Conservation (phyloP, 1,140 invertebrate species). For the Stratiolaelaps scimitus region DNA sequence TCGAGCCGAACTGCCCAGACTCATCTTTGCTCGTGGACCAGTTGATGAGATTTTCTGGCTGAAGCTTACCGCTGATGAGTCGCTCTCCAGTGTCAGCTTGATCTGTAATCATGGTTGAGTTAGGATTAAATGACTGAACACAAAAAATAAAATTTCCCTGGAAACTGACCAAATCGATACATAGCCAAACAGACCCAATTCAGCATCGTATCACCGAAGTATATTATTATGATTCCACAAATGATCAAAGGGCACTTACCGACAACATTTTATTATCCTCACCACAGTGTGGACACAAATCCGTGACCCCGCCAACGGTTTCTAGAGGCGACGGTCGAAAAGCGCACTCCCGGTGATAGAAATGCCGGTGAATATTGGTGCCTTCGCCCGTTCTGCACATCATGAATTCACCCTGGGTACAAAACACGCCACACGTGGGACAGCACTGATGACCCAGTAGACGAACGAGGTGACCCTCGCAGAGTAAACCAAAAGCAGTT, state of each 20-base stretch:
- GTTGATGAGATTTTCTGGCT: conserved; percentile 25
- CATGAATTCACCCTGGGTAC: conserved; percentile 67
- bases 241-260: conserved; percentile 42
- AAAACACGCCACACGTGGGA: conserved; percentile 76
- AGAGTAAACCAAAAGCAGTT: conserved; percentile 70
- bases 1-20: not conserved
- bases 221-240: conserved; percentile 28
- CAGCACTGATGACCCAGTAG: conserved; percentile 72
- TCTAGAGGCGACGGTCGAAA: conserved; percentile 27
- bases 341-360: conserved; percentile 61
- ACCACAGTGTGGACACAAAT: conserved; percentile 64
- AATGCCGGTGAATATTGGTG: conserved; percentile 45
- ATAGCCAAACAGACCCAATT: not conserved
- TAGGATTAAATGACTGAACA: not conserved
- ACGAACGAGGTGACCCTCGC: conserved; percentile 61
- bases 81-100: conserved; percentile 7
- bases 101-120: not conserved
- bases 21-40: conserved; percentile 20
- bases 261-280: conserved; percentile 45
- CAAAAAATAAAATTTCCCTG: not conserved
- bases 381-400: conserved; percentile 47
- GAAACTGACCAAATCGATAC: not conserved
- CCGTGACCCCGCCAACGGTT: conserved; percentile 43
- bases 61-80: conserved; percentile 4
- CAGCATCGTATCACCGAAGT: not conserved